Conservation (phyloP, 2,888 invertebrate genomes). For the Macrophya annulata region DNA sequence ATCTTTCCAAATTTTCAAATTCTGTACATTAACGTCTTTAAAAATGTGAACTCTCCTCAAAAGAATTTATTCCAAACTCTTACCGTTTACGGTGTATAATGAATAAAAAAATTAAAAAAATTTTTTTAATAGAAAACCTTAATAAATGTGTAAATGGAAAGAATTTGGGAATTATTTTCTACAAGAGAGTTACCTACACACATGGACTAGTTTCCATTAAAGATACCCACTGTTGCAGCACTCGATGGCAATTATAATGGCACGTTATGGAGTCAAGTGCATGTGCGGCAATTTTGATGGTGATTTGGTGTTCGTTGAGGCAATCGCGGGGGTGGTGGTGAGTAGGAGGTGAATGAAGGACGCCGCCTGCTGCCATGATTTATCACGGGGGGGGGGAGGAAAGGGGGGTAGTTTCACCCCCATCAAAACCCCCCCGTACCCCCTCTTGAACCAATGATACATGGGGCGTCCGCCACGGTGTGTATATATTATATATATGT, state of each 20-base stretch:
- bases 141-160: too few relatives aligned
- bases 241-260: conserved; percentile 58
- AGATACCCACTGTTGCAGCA: conserved; percentile 1
- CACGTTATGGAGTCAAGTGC: conserved; percentile 73
- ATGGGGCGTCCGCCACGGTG: conserved; percentile 53
- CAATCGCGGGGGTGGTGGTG: conserved; percentile 55
- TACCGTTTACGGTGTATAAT: too few relatives aligned
- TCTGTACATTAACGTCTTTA: too few relatives aligned
- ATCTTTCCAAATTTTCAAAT: too few relatives aligned
- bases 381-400: conserved; percentile 71
- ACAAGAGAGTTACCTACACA: neutral
- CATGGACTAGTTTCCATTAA: conserved; percentile 16
- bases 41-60: too few relatives aligned
- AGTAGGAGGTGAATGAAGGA: conserved; percentile 75
- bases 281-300: conserved; percentile 63
- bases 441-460: conserved; percentile 41
- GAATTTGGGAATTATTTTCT: too few relatives aligned
- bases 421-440: conserved; percentile 21
- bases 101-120: too few relatives aligned
- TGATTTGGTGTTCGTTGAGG: conserved; percentile 50
- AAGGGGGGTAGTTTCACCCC: conserved; percentile 38
- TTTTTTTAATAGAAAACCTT: too few relatives aligned
- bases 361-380: conserved; percentile 77
- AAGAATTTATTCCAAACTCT: too few relatives aligned
- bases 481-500: conserved; percentile 40